Conservation (phyloP, 2,888 invertebrate species). For the Agonopterix alstromeriana region DNA sequence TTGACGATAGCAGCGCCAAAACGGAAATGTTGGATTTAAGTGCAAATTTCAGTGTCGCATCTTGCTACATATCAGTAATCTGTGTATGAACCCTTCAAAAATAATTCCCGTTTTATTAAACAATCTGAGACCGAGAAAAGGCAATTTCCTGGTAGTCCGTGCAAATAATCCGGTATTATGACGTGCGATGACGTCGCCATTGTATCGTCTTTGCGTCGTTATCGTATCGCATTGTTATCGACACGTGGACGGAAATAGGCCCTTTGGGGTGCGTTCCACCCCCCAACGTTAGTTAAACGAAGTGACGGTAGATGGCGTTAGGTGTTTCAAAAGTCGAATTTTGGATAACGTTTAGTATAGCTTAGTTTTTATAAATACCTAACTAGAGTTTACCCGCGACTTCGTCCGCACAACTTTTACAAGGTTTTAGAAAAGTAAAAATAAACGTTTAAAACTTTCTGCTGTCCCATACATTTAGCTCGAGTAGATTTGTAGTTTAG, state of each 20-base stretch:
- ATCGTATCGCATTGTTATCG: constrained; percentile 46
- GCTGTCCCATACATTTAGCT: no score
- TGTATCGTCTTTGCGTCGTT: constrained; percentile 34
- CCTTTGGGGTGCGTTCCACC: constrained; percentile 25
- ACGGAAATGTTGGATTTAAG: no score
- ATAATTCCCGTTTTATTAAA: constrained; percentile 1
- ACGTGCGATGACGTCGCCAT: constrained; percentile 43
- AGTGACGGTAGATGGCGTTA: constrained; percentile 45
- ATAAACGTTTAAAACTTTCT: no score
- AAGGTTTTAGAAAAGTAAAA: no score
- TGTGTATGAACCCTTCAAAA: background rate
- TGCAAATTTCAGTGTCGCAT: no score
- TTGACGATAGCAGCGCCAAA: no score
- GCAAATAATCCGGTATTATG: constrained; percentile 61
- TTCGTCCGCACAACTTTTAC: no score
- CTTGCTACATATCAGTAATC: no score
- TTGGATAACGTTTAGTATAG: no score
- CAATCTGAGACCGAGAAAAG: constrained; percentile 27
- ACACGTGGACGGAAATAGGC: constrained; percentile 68
- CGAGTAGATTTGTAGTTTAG: no score
- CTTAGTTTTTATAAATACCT: no score
- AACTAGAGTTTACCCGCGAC: no score
- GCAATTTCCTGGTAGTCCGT: constrained; percentile 59
- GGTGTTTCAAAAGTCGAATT: constrained; percentile 4
- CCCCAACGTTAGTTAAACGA: constrained; percentile 12